These are phyloP conservation scores for Peromyscus attwateri DNA, from an alignment of 2,797 vertebrate genomes.

Conservation along the genomic window DNA sequence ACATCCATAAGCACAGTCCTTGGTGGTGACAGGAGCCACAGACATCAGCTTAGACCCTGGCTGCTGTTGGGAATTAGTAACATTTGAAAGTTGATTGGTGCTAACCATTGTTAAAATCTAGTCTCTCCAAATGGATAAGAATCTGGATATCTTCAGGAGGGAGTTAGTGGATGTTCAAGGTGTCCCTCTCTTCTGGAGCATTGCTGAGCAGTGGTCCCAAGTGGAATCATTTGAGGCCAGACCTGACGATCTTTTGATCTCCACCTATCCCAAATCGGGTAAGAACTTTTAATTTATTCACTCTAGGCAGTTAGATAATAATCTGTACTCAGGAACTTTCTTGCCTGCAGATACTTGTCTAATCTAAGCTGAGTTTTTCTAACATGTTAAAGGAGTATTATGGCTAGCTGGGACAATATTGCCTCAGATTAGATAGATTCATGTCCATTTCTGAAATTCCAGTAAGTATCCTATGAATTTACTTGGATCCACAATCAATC, in stretches of 20 bases:
- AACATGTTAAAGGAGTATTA: not conserved
- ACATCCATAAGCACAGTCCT: not conserved
- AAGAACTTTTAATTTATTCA: not conserved
- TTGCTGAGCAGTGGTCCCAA: slow-evolving; percentile 72
- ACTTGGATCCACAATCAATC: not conserved
- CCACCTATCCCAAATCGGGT: slow-evolving; percentile 86
- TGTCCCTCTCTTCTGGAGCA: slow-evolving; percentile 78
- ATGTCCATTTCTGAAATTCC: not conserved
- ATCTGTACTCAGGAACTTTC: not conserved
- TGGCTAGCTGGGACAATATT: not conserved
- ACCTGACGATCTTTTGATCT: slow-evolving; percentile 80
- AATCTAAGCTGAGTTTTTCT: not conserved
- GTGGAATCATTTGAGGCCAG: slow-evolving; percentile 81
- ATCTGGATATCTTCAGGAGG: not conserved
- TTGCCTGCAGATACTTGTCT: not conserved
- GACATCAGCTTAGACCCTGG: not conserved
- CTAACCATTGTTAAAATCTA: slow-evolving; percentile 30
- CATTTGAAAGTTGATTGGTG: not conserved
- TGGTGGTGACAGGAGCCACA: not conserved
- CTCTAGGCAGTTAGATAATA: not conserved
- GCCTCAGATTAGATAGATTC: not conserved
- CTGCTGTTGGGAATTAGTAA: not conserved
- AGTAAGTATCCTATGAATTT: not conserved
- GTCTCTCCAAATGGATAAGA: slow-evolving; percentile 49
- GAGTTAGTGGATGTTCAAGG: slow-evolving; percentile 73